phyloP scores from a whole-genome alignment of 53 echinoderm and acorn worm species.

The Holothuria leucospilota region DNA sequence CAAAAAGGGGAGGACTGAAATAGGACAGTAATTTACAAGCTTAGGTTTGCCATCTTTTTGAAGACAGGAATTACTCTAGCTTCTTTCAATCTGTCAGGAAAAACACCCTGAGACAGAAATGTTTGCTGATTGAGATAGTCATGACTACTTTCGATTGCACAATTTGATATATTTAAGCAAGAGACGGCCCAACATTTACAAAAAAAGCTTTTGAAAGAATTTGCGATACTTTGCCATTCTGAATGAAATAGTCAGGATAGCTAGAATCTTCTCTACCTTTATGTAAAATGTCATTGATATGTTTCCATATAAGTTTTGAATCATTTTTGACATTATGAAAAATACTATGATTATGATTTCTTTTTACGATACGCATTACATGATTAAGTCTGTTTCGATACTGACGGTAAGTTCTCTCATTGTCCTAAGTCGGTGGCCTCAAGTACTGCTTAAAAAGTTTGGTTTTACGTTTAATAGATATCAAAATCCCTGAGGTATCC shows the following conservation, averaged over 20 bases:
- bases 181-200: background rate
- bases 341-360: background rate
- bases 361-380: too few relatives aligned
- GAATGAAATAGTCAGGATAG: background rate
- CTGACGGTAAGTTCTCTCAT: background rate
- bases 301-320: background rate
- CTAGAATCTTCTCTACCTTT: background rate
- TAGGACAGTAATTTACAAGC: background rate
- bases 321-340: background rate
- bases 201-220: background rate
- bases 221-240: background rate
- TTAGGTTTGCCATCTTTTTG: background rate
- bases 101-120: background rate
- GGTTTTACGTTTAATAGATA: background rate
- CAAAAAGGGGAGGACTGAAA: background rate
- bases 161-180: background rate
- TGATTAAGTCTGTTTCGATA: too few relatives aligned
- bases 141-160: background rate
- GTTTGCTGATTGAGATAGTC: background rate
- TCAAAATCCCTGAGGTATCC: background rate
- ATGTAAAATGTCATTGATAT: background rate
- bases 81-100: background rate
- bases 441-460: background rate
- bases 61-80: constrained; percentile 13
- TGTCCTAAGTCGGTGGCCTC: background rate